Percentiles rank a stretch among this genome's conserved stretches.
phyloP scores from a whole-genome alignment of 2,888 invertebrate species.

The Anorthoa munda region DNA sequence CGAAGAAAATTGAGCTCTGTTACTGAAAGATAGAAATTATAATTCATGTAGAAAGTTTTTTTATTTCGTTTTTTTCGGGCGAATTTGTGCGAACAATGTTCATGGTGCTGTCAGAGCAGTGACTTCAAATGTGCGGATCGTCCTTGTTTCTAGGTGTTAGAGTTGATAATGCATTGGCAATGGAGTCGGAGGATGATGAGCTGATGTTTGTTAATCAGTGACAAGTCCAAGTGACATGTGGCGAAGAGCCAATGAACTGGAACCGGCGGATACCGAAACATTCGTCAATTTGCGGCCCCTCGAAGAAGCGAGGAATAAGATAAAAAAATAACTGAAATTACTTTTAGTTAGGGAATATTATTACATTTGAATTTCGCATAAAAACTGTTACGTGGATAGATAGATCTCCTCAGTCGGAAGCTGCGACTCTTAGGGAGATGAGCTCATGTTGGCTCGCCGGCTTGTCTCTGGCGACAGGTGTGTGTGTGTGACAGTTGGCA shows the following conservation, averaged over 20 bases:
- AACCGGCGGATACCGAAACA: constrained; percentile 15
- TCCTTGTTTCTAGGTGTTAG: neutral
- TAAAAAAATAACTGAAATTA: neutral
- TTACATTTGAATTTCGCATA: neutral
- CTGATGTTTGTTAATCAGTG: constrained; percentile 36
- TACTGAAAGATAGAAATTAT: constrained; percentile 23
- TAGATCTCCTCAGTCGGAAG: too few relatives aligned
- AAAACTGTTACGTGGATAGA: neutral
- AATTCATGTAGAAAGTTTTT: constrained; percentile 11
- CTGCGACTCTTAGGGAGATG: neutral
- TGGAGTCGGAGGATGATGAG: neutral
- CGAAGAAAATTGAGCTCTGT: constrained; percentile 30
- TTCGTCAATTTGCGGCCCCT: neutral
- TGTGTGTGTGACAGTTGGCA: constrained; percentile 1
- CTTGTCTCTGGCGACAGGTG: neutral
- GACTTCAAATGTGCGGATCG: neutral
- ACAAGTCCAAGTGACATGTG: constrained; percentile 48
- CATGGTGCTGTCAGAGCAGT: neutral
- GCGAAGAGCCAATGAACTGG: constrained; percentile 29
- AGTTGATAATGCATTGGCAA: constrained; percentile 2
- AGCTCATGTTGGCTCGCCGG: constrained; percentile 7
- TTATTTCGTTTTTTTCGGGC: neutral
- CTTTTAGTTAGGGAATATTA: neutral
- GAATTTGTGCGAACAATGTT: constrained; percentile 21
- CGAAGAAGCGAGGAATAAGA: neutral